These are phyloP conservation scores for Synchiropus splendidus DNA, from an alignment of 2,113 vertebrate genomes.

Conservation along the genomic window DNA sequence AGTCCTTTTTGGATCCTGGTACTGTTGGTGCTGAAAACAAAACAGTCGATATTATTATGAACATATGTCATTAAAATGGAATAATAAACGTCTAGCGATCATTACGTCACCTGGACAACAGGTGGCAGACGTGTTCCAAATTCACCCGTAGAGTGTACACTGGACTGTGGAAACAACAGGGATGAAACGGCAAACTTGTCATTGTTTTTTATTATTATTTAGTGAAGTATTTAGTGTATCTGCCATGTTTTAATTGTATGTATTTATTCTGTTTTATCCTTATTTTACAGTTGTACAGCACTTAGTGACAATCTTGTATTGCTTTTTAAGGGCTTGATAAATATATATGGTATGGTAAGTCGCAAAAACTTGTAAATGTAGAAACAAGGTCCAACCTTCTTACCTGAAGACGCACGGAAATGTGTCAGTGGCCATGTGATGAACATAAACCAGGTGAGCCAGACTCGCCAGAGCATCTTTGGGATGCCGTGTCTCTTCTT, in stretches of 20 bases:
- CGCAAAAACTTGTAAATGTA: too few species aligned
- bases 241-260: too few species aligned
- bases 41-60: background rate
- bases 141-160: slow-evolving; percentile 81
- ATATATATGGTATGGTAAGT: too few species aligned
- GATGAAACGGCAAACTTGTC: background rate
- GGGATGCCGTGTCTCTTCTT: slow-evolving; percentile 74
- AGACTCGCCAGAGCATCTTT: slow-evolving; percentile 80
- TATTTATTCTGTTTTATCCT: too few species aligned
- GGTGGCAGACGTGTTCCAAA: slow-evolving; percentile 75
- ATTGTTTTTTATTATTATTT: too few species aligned
- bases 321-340: too few species aligned
- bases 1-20: slow-evolving; percentile 83
- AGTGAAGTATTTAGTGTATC: too few species aligned
- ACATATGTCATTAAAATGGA: background rate
- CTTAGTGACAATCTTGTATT: too few species aligned
- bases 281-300: too few species aligned
- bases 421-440: slow-evolving; percentile 73
- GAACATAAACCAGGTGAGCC: slow-evolving; percentile 84
- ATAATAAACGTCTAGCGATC: background rate
- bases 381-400: too few species aligned
- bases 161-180: slow-evolving; percentile 67
- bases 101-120: slow-evolving; percentile 73
- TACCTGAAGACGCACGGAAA: slow-evolving; percentile 89
- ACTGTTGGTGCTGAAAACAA: slow-evolving; percentile 78